Base-by-base conservation (phyloP, 2,888 invertebrate species). In the Tetragonisca angustula region DNA sequence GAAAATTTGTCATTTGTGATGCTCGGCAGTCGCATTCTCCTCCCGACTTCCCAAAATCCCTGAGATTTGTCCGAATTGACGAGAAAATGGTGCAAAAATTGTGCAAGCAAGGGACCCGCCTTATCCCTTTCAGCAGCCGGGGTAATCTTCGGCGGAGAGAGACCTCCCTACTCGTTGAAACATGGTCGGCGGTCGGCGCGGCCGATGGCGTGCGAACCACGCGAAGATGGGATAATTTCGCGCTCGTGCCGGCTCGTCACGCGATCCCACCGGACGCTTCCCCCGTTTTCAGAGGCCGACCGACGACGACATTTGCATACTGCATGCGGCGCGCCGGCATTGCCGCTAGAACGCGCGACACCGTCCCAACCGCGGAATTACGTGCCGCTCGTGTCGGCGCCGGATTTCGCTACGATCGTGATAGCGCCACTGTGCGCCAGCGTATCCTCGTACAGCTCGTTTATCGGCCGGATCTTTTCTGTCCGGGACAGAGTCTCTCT, bases 201-300 rank as follows among this genome's bases (percentile, higher is more conserved):
- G 36, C 36, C 36, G 81, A 88, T 89, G 79, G 76, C 79, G 76
- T 85, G 88, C 80, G 84, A 83, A 86, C 77, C 82, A 84, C 72
- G 70, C 84, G 80, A 86, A 84, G 88, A 91, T 89, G 87, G 90
- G 89, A 92, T 92, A 92, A 92, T 92, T 92, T 91, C 83, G 87
- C 85, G 90, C 90, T 89, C 88, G 88, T 91, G 90, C 89, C 85
- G 79, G 74, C 80, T 75, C 87, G 87, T 88, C 92, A 92, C 91
- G 91, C 91, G 90, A 92, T 89, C 87, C 87, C 83, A 61, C 77
- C 83, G 72, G 86, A 83, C 77, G 81, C 81, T 32, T 72, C 74
- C 64, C 67, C 68, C 65, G 72, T 79, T 81, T 81, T 75, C 70
- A 68, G 76, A 71, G 77, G 59, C 50, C 73, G 72, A 9, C 83